A percentile compares a stretch with the other conserved stretches of the same genome.
These are phyloP conservation scores for Trissolcus basalis DNA, from an alignment of 1,140 invertebrate genomes.

Conservation along the genomic window DNA sequence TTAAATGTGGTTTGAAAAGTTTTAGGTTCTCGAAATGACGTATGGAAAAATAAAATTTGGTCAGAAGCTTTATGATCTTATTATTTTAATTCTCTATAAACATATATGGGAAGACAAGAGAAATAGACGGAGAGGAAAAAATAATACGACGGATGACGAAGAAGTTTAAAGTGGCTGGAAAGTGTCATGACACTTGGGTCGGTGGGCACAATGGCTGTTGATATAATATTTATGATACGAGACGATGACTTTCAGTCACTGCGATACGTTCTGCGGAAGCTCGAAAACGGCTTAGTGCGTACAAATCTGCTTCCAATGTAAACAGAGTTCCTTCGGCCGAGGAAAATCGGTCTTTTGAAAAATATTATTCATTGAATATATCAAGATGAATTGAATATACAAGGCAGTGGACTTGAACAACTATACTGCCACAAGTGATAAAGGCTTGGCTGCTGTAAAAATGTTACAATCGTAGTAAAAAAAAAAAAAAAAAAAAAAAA, in stretches of 20 bases:
- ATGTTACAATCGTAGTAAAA: no score
- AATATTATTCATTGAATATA: constrained; percentile 28
- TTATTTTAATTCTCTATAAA: background rate
- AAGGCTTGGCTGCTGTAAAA: no score
- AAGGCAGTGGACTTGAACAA: no score
- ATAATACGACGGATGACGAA: constrained; percentile 6
- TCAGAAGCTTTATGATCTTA: no score
- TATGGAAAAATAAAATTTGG: background rate
- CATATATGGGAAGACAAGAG: background rate
- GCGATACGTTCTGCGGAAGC: constrained; percentile 34
- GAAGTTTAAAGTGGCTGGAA: constrained; percentile 5
- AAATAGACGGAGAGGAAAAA: background rate
- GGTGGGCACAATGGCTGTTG: constrained; percentile 22
- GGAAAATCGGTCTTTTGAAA: constrained; percentile 17
- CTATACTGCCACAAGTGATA: no score
- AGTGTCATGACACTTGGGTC: constrained; percentile 32
- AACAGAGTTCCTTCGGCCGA: constrained; percentile 32
- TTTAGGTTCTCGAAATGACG: background rate
- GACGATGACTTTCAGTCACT: constrained; percentile 26
- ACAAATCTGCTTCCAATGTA: constrained; percentile 46
- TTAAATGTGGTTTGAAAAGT: background rate
- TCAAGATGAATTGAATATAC: background rate
- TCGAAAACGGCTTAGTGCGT: constrained; percentile 26
- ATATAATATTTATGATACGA: constrained; percentile 40
- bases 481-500: no score